phyloP scores from a whole-genome alignment of 2,888 invertebrate species.

The Pachymerium ferrugineum region DNA sequence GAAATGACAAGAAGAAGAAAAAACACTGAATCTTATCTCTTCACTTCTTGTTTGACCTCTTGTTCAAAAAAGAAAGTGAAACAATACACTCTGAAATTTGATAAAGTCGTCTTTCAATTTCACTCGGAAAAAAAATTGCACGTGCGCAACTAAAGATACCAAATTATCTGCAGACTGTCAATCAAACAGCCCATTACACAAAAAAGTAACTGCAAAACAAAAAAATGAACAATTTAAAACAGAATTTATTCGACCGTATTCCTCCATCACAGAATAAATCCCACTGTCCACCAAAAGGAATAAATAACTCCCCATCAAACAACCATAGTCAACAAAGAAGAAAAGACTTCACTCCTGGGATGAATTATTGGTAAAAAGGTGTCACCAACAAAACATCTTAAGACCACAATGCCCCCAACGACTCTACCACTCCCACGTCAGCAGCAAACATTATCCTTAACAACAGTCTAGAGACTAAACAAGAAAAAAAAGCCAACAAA shows the following conservation, averaged over 20 bases:
- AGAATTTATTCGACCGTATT: no score
- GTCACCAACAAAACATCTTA: background rate
- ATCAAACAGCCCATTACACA: background rate
- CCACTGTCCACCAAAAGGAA: no score
- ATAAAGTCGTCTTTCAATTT: background rate
- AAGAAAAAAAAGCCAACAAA: background rate
- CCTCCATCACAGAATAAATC: no score
- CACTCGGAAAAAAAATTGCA: background rate
- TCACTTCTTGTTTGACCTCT: no score
- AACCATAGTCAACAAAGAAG: background rate
- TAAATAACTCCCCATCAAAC: no score
- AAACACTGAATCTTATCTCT: background rate
- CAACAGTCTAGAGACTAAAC: background rate
- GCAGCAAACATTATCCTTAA: slow-evolving; percentile 5
- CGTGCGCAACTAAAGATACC: background rate
- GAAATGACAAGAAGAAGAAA: background rate
- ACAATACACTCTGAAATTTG: background rate
- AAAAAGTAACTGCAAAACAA: background rate
- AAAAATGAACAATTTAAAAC: background rate
- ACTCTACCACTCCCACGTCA: background rate
- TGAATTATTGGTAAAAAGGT: background rate
- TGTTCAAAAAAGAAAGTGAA: background rate
- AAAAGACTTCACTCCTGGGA: background rate
- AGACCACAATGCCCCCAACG: background rate
- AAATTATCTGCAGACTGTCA: background rate